These are phyloP conservation scores for Teleopsis dalmanni DNA, from an alignment of 1,140 invertebrate species.

Conservation along the genomic window DNA sequence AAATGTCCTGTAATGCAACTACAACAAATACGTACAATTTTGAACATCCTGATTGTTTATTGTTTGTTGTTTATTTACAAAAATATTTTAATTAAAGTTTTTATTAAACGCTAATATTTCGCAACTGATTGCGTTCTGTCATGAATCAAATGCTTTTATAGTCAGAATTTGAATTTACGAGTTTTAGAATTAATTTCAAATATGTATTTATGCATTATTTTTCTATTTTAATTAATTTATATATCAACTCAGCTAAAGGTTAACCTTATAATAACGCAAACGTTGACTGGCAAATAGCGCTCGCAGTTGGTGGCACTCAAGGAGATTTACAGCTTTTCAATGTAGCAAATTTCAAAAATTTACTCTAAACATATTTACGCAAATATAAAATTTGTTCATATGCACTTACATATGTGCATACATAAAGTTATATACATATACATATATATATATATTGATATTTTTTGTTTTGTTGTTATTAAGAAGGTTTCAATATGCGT, in stretches of 20 bases:
- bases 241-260: too few species aligned
- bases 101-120: conserved; percentile 17
- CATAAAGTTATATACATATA: background rate
- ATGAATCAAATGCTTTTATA: conserved; percentile 10
- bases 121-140: conserved; percentile 27
- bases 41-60: conserved; percentile 28
- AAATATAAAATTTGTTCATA: too few species aligned
- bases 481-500: too few species aligned
- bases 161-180: too few species aligned
- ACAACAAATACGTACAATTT: conserved; percentile 30
- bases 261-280: too few species aligned
- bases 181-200: too few species aligned
- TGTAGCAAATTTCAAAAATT: too few species aligned
- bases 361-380: background rate
- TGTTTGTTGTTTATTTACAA: background rate
- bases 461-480: conserved; percentile 89
- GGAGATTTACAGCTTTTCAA: conserved; percentile 2
- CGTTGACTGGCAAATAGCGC: too few species aligned
- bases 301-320: background rate
- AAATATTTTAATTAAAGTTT: conserved; percentile 6
- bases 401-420: background rate
- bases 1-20: background rate
- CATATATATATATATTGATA: background rate
- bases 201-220: too few species aligned
- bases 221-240: too few species aligned